phyloP scores from a whole-genome alignment of 2,113 vertebrate genomes.

The Phoenicopterus ruber region DNA sequence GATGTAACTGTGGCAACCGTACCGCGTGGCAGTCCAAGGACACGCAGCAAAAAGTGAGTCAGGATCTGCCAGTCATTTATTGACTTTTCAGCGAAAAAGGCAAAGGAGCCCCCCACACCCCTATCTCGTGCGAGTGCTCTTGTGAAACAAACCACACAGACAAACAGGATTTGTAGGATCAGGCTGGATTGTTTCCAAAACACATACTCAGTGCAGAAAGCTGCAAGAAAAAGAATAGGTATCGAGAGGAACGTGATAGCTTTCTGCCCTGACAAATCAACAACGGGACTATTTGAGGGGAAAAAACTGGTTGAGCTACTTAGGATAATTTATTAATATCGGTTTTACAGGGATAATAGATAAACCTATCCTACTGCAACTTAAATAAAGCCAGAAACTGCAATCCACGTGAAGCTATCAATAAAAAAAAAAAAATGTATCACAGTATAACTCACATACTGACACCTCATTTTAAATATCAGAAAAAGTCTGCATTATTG shows the following conservation, averaged over 20 bases:
- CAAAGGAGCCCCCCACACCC: not conserved
- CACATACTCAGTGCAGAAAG: conserved; percentile 8
- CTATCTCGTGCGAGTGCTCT: conserved; percentile 4
- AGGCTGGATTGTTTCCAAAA: conserved; percentile 50
- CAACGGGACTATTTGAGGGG: not conserved
- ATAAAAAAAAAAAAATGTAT: not conserved
- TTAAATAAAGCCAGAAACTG: not conserved
- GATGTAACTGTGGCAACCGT: not conserved
- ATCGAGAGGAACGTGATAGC: not conserved
- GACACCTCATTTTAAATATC: not conserved
- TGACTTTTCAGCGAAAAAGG: not conserved
- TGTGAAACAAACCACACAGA: conserved; percentile 6
- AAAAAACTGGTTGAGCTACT: not conserved
- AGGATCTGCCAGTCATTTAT: not conserved
- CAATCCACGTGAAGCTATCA: not conserved
- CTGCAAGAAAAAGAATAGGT: not conserved
- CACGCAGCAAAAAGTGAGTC: not conserved
- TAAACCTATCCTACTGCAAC: not conserved
- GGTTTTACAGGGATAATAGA: not conserved
- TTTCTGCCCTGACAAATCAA: not conserved
- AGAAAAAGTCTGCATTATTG: not conserved
- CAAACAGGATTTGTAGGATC: conserved; percentile 46
- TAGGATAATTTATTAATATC: not conserved
- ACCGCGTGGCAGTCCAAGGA: not conserved
- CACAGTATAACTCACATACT: not conserved